Base-by-base conservation (phyloP, 2,888 invertebrate species). In the Mesorhabditis spiculigera region DNA sequence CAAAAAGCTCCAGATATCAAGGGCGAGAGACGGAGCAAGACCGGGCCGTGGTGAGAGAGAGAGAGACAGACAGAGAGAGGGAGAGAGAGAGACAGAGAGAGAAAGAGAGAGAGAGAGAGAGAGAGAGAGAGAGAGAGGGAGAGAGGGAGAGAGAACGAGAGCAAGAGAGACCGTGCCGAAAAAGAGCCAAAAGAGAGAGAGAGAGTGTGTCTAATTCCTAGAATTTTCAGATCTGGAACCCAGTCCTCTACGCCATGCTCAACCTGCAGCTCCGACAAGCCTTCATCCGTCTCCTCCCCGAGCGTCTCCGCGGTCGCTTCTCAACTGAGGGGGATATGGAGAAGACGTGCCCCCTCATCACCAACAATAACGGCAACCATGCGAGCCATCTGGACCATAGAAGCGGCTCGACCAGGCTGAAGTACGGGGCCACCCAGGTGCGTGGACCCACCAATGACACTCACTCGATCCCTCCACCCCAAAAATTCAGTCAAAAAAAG, bases 181-280 rank as follows among this genome's bases (percentile, higher is more conserved):
- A n/a, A n/a, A n/a, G n/a, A n/a, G n/a, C n/a, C n/a, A n/a, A n/a
- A n/a, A n/a, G n/a, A n/a, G n/a, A n/a, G n/a, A n/a, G n/a, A n/a
- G 42, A 43, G 50, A n/a, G 10, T 10, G 13, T 41, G 16, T 10
- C 8, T 10, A n/a, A 42, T 73, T 73, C 64, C 8, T 10, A 45
- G 13, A 43, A 65, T 8, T 5, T n/a, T n/a, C 64, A 82, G 82
- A 81, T 83, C 45, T 83, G 83, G 82, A 84, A 83, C 63, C 84
- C 82, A 43, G 71, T 84, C 4, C 79, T 84, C 64, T 84, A 83
- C 71, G 82, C 84, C 5, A 74, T 82, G 64, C 75, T 84, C 45
- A 84, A 84, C 69, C 76, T 83, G 10, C 84, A 84, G 77, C 79
- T 84, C 3, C 81, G 84, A 5, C 80, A 79, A 4, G 84, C 84